A percentile compares a stretch with the other conserved stretches of the same genome.
Evolutionary conservation across 2,113 vertebrate species (phyloP).

Genomic region (Strix aluco): DNA sequence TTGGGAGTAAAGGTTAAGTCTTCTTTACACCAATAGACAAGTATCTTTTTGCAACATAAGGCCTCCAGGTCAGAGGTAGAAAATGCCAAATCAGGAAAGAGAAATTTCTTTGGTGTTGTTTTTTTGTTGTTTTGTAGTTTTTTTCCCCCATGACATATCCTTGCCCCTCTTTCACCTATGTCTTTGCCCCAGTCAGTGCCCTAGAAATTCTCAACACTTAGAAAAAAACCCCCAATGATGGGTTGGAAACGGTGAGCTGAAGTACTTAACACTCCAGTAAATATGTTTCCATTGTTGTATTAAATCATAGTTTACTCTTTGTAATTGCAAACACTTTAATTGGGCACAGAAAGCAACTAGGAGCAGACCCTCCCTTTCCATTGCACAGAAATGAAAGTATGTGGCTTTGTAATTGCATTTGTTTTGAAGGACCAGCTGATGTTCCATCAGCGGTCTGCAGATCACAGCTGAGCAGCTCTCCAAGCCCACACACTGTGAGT

Average conservation of each 20-base stretch:
- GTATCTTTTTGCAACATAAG: background rate
- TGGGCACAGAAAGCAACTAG: background rate
- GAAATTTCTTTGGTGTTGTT: no score
- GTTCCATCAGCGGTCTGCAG: background rate
- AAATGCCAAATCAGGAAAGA: background rate
- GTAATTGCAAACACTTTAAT: background rate
- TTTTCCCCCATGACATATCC: background rate
- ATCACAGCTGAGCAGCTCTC: background rate
- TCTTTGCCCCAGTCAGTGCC: background rate
- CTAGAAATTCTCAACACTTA: background rate
- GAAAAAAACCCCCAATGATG: no score
- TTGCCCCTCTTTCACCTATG: background rate
- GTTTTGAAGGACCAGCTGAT: background rate
- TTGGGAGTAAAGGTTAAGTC: background rate
- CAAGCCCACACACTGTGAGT: background rate
- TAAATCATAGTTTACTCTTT: background rate
- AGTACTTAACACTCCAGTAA: background rate
- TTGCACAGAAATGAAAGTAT: background rate
- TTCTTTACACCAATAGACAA: background rate
- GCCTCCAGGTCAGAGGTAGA: background rate
- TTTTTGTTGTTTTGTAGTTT: no score
- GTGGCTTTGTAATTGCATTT: background rate
- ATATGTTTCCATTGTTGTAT: background rate
- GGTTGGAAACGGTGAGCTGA: background rate
- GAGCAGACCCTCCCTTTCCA: background rate